phyloP scores from a whole-genome alignment of 1,140 invertebrate species.

The Atta colombica region DNA sequence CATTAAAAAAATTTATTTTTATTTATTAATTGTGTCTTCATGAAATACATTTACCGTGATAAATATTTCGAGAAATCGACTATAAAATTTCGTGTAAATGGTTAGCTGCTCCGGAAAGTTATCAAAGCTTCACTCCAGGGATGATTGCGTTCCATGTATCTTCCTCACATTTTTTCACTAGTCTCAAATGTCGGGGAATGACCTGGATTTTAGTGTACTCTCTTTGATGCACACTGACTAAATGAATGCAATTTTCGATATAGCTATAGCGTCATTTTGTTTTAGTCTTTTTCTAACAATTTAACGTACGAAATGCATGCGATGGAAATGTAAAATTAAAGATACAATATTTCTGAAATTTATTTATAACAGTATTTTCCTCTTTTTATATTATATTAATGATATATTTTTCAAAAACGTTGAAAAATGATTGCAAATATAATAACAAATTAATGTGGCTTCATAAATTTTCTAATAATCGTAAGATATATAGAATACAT shows the following conservation, averaged over 20 bases:
- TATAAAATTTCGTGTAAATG: slow-evolving; percentile 26
- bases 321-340: neutral
- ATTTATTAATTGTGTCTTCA: neutral
- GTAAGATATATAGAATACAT: neutral
- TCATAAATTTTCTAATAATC: slow-evolving; percentile 5
- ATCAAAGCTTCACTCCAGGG: slow-evolving; percentile 6
- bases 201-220: slow-evolving; percentile 71
- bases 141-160: slow-evolving; percentile 56
- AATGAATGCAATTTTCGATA: slow-evolving; percentile 76
- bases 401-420: too few relatives aligned
- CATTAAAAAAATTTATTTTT: slow-evolving; percentile 5
- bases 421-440: neutral
- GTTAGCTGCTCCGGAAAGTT: slow-evolving; percentile 13
- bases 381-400: neutral
- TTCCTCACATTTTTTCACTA: slow-evolving; percentile 48
- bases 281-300: slow-evolving; percentile 42
- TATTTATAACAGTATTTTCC: slow-evolving; percentile 4
- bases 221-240: slow-evolving; percentile 70
- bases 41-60: too few relatives aligned
- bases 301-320: neutral
- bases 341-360: slow-evolving; percentile 1
- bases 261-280: slow-evolving; percentile 53
- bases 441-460: neutral
- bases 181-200: slow-evolving; percentile 47
- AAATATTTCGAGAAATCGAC: slow-evolving; percentile 7